These are phyloP conservation scores for Orgyia antiqua DNA, from an alignment of 2,888 invertebrate species.

Conservation along the genomic window DNA sequence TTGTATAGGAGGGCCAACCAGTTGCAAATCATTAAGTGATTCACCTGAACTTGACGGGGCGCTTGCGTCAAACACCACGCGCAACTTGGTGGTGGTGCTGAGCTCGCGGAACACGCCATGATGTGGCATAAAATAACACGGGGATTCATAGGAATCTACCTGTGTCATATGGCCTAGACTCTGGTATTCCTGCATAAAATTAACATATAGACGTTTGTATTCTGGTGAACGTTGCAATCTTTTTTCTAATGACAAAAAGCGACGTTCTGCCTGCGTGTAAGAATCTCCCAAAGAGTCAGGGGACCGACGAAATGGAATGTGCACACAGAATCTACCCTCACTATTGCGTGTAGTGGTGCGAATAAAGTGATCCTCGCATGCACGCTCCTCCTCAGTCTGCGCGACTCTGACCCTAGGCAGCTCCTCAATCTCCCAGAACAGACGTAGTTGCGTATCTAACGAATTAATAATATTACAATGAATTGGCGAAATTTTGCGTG, in stretches of 20 bases:
- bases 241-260: too few species aligned
- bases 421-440: conserved; percentile 4
- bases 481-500: not conserved
- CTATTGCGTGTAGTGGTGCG: not conserved
- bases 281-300: conserved; percentile 7
- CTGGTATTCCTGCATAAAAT: too few species aligned
- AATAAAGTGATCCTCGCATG: conserved; percentile 3
- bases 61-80: conserved; percentile 5
- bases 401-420: not conserved
- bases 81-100: conserved; percentile 3
- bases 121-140: not conserved
- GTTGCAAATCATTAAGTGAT: conserved; percentile 8
- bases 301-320: conserved; percentile 10
- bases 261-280: too few species aligned
- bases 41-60: not conserved
- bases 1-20: too few species aligned
- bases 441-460: too few species aligned
- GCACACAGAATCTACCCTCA: conserved; percentile 9
- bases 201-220: too few species aligned
- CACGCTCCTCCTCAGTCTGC: conserved; percentile 2
- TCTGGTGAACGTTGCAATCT: too few species aligned
- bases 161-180: too few species aligned
- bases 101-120: conserved; percentile 1
- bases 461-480: not conserved
- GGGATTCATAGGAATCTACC: too few species aligned